phyloP scores from a whole-genome alignment of 2,888 invertebrate species.

The Polydrusus tereticollis region DNA sequence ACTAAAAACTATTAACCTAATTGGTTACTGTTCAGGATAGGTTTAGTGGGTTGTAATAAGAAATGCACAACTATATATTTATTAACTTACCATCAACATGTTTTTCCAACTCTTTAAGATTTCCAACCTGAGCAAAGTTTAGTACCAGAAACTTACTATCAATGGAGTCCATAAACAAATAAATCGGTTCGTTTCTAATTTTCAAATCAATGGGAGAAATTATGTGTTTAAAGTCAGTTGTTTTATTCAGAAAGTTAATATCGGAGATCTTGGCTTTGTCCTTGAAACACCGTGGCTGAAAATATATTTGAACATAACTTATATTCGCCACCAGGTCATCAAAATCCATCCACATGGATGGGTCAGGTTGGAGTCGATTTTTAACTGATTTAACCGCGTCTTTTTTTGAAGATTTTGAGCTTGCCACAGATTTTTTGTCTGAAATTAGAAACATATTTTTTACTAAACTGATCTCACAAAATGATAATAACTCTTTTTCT shows the following conservation, averaged over 20 bases:
- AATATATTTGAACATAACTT: conserved; percentile 57
- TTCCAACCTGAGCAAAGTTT: conserved; percentile 58
- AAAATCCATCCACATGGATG: conserved; percentile 61
- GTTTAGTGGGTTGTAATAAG: too few relatives aligned
- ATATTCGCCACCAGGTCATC: conserved; percentile 55
- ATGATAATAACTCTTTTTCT: too few relatives aligned
- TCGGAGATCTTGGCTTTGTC: conserved; percentile 56
- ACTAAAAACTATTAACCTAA: too few relatives aligned
- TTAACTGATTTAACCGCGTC: background rate
- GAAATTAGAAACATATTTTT: conserved; percentile 8
- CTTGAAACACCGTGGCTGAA: conserved; percentile 59
- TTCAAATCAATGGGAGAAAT: conserved; percentile 50
- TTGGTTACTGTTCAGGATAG: too few relatives aligned
- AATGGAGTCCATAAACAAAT: conserved; percentile 60
- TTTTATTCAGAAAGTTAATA: conserved; percentile 36
- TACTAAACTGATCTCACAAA: too few relatives aligned
- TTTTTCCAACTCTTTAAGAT: conserved; percentile 38
- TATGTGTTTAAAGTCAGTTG: conserved; percentile 38
- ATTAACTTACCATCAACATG: background rate
- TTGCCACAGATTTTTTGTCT: conserved; percentile 45
- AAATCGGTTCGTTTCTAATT: conserved; percentile 60
- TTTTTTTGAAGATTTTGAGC: conserved; percentile 27
- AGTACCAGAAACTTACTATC: conserved; percentile 59
- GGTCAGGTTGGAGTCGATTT: conserved; percentile 50
- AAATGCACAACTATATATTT: too few relatives aligned